phyloP scores from a whole-genome alignment of 1,140 invertebrate species.

The Samia ricini region DNA sequence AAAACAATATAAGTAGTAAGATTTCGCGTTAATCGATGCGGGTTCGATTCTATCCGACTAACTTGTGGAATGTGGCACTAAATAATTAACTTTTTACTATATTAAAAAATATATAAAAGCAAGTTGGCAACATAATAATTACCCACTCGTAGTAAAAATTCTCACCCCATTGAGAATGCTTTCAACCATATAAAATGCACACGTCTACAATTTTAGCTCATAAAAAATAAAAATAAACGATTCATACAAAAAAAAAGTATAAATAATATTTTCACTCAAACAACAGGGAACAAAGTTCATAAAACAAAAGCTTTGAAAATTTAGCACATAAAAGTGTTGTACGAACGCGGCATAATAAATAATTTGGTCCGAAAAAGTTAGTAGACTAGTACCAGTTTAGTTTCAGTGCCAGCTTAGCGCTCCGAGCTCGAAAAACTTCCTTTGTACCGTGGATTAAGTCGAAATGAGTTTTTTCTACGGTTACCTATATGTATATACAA shows the following conservation, averaged over 20 bases:
- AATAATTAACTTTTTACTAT: no score
- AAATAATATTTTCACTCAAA: background rate
- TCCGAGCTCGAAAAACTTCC: slow-evolving; percentile 27
- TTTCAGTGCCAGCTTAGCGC: slow-evolving; percentile 17
- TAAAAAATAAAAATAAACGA: background rate
- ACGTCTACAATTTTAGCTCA: background rate
- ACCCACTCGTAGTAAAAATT: no score
- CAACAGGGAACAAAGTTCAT: slow-evolving; percentile 6
- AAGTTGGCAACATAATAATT: background rate
- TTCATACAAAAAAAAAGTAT: no score
- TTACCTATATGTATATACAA: slow-evolving; percentile 14
- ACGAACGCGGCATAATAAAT: slow-evolving; percentile 18
- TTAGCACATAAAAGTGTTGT: background rate
- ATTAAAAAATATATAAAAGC: no score
- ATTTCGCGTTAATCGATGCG: no score
- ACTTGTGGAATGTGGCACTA: no score
- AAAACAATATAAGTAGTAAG: no score
- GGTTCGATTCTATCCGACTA: no score
- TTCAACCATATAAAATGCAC: background rate
- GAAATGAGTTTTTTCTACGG: slow-evolving; percentile 38
- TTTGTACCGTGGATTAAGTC: slow-evolving; percentile 36
- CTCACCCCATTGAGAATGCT: background rate
- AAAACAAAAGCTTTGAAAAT: slow-evolving; percentile 1
- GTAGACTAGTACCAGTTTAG: background rate
- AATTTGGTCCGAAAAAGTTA: slow-evolving; percentile 26